Percentiles rank a stretch among this genome's conserved stretches.
Evolutionary conservation across 2,113 vertebrate species (phyloP).

Genomic region (Crotalus horridus): DNA sequence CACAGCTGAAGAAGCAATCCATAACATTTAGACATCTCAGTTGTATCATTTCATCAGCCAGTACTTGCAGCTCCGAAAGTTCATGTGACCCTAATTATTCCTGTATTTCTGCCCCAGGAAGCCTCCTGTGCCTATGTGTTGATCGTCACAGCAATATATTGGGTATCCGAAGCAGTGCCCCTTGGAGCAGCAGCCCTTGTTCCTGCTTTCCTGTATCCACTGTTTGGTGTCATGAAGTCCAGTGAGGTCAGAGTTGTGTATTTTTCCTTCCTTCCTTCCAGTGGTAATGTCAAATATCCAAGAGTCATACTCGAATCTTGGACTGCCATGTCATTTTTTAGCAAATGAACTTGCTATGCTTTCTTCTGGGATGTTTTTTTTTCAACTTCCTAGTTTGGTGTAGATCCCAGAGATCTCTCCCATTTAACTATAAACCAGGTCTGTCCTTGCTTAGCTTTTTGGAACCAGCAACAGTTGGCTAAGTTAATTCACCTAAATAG

Average conservation of each 20-base stretch:
- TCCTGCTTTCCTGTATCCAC: conserved; percentile 93
- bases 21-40: neutral
- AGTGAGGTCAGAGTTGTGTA: conserved; percentile 81
- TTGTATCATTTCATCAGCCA: neutral
- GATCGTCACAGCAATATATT: conserved; percentile 90
- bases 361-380: neutral
- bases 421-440: neutral
- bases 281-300: neutral
- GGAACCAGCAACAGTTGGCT: neutral
- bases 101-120: conserved; percentile 72
- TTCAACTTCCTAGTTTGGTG: neutral
- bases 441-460: neutral
- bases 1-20: neutral
- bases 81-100: neutral
- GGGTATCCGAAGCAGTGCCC: conserved; percentile 95
- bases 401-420: neutral
- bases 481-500: neutral
- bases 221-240: conserved; percentile 95
- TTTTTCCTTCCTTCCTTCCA: neutral
- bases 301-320: neutral
- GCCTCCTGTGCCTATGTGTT: conserved; percentile 93
- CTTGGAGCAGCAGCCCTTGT: conserved; percentile 94
- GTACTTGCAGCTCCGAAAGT: neutral
- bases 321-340: neutral
- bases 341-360: neutral